phyloP scores from a whole-genome alignment of 2,888 invertebrate species.

The Hypsopygia costalis region DNA sequence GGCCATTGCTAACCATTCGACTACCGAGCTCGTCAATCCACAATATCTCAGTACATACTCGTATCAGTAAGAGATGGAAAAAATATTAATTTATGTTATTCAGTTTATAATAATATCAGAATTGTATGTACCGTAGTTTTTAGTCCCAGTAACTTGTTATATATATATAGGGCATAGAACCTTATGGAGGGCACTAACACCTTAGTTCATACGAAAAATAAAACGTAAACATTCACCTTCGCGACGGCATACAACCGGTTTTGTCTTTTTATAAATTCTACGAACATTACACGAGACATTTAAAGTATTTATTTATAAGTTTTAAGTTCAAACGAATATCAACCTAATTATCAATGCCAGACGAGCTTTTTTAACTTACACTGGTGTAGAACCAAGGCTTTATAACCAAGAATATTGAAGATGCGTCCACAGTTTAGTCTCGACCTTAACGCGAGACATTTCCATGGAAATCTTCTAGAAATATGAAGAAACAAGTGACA shows the following conservation, averaged over 20 bases:
- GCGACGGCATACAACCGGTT: neutral
- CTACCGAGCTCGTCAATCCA: too few species aligned
- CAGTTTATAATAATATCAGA: too few species aligned
- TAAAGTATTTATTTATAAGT: neutral
- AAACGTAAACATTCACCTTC: too few species aligned
- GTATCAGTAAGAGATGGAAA: too few species aligned
- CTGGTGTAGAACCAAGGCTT: neutral
- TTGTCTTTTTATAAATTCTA: neutral
- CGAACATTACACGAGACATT: neutral
- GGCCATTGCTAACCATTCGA: too few species aligned
- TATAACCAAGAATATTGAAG: neutral
- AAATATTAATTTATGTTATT: too few species aligned
- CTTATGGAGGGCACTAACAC: too few species aligned
- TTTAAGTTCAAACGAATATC: neutral
- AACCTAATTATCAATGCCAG: neutral
- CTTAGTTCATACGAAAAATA: too few species aligned
- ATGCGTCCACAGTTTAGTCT: neutral
- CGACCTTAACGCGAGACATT: neutral
- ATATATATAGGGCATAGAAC: too few species aligned
- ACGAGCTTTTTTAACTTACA: neutral
- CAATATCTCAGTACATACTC: too few species aligned
- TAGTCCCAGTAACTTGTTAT: too few species aligned
- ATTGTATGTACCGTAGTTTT: too few species aligned
- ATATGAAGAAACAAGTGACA: neutral
- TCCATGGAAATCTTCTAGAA: neutral